Conservation (phyloP, 2,888 invertebrate species). For the Schizaphis graminum region DNA sequence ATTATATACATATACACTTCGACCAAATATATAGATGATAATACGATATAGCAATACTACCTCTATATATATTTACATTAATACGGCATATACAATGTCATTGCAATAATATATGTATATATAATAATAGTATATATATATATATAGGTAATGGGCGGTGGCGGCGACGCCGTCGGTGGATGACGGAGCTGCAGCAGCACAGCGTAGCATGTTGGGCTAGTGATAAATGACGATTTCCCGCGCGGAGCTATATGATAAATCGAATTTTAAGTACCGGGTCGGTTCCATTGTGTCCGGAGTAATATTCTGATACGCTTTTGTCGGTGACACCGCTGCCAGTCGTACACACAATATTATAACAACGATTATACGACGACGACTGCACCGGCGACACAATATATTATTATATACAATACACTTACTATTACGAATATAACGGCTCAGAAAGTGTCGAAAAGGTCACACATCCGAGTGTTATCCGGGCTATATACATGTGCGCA, state of each 20-base stretch:
- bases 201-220: not conserved
- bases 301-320: conserved; percentile 36
- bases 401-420: too few relatives aligned
- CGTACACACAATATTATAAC: not conserved
- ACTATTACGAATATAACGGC: not conserved
- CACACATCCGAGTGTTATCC: not conserved
- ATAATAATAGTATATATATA: not conserved
- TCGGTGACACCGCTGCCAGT: conserved; percentile 8
- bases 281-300: conserved; percentile 42
- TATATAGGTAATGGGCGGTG: not conserved
- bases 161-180: not conserved
- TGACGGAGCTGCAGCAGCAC: not conserved
- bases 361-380: not conserved
- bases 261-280: conserved; percentile 36
- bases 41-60: not conserved
- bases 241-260: conserved; percentile 48
- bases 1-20: not conserved
- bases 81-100: not conserved
- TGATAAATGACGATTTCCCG: conserved; percentile 46
- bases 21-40: not conserved
- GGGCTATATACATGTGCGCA: not conserved
- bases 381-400: not conserved
- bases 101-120: not conserved
- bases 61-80: not conserved
- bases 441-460: not conserved